Conservation (phyloP, 2,797 vertebrate genomes). For the Pangasius krempfi region DNA sequence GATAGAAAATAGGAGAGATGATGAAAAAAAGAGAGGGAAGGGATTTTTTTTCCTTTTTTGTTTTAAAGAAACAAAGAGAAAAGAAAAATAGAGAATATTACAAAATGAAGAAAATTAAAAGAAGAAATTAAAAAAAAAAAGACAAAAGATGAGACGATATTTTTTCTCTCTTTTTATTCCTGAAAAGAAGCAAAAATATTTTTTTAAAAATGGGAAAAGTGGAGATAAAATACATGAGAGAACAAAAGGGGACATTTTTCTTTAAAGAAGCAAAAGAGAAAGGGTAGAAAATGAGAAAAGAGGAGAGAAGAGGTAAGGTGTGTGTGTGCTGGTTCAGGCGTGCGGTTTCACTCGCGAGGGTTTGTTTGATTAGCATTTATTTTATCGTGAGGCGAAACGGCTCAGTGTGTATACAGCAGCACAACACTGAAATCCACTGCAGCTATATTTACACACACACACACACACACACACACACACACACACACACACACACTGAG, state of each 20-base stretch:
- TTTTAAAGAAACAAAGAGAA: neutral
- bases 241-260: neutral
- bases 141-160: neutral
- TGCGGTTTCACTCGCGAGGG: neutral
- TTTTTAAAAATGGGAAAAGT: neutral
- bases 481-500: neutral
- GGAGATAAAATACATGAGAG: neutral
- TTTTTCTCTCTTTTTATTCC: neutral
- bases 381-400: neutral
- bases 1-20: neutral
- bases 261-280: too few relatives aligned
- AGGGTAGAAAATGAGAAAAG: neutral
- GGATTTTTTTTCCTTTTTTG: neutral
- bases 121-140: neutral
- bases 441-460: neutral
- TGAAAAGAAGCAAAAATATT: neutral
- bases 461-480: conserved; percentile 4
- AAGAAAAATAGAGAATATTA: neutral
- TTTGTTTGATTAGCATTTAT: neutral
- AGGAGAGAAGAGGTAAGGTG: neutral
- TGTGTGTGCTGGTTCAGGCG: neutral
- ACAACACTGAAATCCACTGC: neutral
- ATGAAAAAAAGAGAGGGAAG: neutral
- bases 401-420: neutral
- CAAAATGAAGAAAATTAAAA: neutral